Percentiles rank a stretch among this genome's conserved stretches.
Evolutionary conservation across 64 coral and sea anemone genomes (phyloP).

Genomic region (Platygyra sinensis): DNA sequence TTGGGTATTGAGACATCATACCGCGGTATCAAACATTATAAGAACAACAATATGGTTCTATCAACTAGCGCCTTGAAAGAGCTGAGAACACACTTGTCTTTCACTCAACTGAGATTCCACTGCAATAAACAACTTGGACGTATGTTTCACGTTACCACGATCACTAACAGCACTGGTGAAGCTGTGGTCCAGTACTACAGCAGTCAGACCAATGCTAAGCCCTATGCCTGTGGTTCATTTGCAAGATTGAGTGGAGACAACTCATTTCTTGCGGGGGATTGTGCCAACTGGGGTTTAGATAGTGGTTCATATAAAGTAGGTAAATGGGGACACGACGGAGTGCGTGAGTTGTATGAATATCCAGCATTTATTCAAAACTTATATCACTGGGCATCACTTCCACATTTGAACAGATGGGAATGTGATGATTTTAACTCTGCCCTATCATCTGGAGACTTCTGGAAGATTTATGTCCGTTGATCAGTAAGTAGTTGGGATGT

Average conservation of each 20-base stretch:
- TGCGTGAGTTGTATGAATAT: neutral
- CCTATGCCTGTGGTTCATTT: constrained; percentile 9
- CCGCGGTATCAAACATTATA: constrained; percentile 1
- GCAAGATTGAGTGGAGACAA: neutral
- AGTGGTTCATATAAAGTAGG: neutral
- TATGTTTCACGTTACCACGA: constrained; percentile 26
- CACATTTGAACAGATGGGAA: neutral
- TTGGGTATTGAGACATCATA: neutral
- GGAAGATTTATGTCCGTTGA: neutral
- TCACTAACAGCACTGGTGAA: constrained; percentile 1
- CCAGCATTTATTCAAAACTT: neutral
- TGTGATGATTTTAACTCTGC: neutral
- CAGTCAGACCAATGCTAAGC: neutral
- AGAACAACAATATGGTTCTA: constrained; percentile 13
- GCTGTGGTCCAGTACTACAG: neutral
- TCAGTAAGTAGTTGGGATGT: too few species aligned
- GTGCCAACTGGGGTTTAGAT: neutral
- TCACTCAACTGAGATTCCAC: constrained; percentile 44
- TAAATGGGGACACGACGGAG: neutral
- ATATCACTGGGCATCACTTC: neutral
- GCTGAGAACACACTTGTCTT: neutral
- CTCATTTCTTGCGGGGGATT: neutral
- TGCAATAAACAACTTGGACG: constrained; percentile 1
- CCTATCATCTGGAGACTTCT: neutral
- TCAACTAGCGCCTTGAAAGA: neutral